A percentile compares a stretch with the other conserved stretches of the same genome.
Conservation (phyloP, 2,113 vertebrate genomes). For the Pyrgilauda ruficollis region DNA sequence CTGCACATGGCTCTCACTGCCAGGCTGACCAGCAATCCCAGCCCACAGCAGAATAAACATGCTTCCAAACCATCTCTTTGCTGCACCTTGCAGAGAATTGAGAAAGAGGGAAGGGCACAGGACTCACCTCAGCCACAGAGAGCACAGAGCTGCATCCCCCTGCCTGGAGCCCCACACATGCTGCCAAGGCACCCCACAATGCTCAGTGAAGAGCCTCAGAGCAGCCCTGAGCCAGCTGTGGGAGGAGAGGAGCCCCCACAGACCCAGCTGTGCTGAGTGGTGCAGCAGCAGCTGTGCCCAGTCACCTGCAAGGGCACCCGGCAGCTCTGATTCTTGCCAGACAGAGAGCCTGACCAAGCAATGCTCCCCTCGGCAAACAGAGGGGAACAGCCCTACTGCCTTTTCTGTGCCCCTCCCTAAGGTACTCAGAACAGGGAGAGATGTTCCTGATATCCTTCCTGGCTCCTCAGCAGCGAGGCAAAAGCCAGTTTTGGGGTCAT, state of each 20-base stretch:
- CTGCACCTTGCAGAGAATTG: fast-evolving
- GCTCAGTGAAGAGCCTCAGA: fast-evolving
- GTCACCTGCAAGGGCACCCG: neutral
- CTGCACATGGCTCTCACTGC: fast-evolving
- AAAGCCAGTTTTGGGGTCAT: neutral
- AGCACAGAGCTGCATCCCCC: fast-evolving
- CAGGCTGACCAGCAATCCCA: neutral
- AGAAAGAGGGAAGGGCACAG: fast-evolving
- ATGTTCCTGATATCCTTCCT: neutral
- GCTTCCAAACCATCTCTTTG: fast-evolving
- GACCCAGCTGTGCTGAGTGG: neutral
- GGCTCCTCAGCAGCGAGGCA: neutral
- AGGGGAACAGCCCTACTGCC: fast-evolving
- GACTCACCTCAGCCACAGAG: neutral
- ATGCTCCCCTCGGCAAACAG: fast-evolving
- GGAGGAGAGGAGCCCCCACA: fast-evolving
- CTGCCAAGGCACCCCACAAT: fast-evolving
- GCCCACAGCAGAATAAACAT: fast-evolving
- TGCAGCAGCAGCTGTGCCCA: neutral
- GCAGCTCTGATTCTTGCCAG: neutral
- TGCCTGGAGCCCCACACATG: fast-evolving
- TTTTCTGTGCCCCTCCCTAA: neutral
- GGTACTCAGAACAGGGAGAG: neutral
- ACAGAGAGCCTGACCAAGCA: neutral
- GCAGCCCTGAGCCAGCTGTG: fast-evolving